These are phyloP conservation scores for Ormyrus pomaceus DNA, from an alignment of 2,888 invertebrate species.

Conservation along the genomic window DNA sequence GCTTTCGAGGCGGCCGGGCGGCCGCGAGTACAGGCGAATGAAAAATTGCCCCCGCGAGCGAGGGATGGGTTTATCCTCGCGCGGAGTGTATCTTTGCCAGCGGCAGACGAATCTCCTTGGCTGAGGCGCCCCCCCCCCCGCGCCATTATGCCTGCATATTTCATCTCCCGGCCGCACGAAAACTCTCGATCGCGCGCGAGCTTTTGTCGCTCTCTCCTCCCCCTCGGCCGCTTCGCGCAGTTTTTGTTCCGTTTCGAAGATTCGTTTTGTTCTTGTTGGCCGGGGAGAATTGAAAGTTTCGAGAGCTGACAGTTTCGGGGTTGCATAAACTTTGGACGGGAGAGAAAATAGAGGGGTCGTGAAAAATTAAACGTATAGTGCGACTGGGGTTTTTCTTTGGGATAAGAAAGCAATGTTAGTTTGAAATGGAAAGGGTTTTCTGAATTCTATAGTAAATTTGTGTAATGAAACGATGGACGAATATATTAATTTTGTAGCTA, in stretches of 20 bases:
- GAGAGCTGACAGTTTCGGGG: background rate
- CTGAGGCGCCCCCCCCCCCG: background rate
- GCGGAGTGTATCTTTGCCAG: conserved; percentile 42
- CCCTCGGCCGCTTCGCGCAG: too few relatives aligned
- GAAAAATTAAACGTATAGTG: conserved; percentile 7
- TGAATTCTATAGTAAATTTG: too few relatives aligned
- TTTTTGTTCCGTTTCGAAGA: too few relatives aligned
- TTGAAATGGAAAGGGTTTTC: background rate
- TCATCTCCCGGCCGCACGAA: conserved; percentile 26
- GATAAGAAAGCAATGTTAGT: background rate
- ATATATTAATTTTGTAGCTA: too few relatives aligned
- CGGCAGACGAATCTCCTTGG: conserved; percentile 6
- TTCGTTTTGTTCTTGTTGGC: too few relatives aligned
- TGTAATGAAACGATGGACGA: too few relatives aligned
- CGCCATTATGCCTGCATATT: conserved; percentile 47
- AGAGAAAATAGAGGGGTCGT: background rate
- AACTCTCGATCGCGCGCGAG: conserved; percentile 31
- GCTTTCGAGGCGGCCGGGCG: conserved; percentile 3
- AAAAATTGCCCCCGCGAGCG: conserved; percentile 38
- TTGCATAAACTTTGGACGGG: conserved; percentile 25
- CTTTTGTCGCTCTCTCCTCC: background rate
- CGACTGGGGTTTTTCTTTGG: too few relatives aligned
- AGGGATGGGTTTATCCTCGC: conserved; percentile 8
- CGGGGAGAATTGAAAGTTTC: conserved; percentile 11
- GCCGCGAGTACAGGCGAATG: conserved; percentile 18